phyloP scores from a whole-genome alignment of 2,888 invertebrate genomes.

The Bombyx huttoni region DNA sequence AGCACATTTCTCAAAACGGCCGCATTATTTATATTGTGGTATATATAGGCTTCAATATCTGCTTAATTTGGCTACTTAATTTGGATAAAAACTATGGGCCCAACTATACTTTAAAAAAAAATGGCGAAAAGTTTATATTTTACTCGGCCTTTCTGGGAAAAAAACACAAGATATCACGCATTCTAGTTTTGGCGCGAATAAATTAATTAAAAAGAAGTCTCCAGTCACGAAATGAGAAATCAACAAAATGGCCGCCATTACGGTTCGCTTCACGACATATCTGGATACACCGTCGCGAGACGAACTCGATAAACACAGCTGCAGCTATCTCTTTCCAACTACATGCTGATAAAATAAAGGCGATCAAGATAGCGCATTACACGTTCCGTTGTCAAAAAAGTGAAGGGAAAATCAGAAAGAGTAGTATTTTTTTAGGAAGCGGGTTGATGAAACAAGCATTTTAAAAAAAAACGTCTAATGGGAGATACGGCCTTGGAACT shows the following conservation, averaged over 20 bases:
- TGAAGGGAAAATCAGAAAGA: too few species aligned
- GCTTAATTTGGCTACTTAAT: too few species aligned
- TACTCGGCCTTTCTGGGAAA: neutral
- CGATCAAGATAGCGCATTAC: slow-evolving; percentile 20
- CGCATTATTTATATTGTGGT: too few species aligned
- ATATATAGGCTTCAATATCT: too few species aligned
- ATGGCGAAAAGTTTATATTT: neutral
- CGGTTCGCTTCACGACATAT: slow-evolving; percentile 21
- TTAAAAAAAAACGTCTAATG: too few species aligned
- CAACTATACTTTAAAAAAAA: neutral
- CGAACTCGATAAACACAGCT: slow-evolving; percentile 22
- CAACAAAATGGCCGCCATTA: slow-evolving; percentile 12
- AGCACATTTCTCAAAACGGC: too few species aligned
- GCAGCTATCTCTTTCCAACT: slow-evolving; percentile 22
- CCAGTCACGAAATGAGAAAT: slow-evolving; percentile 6
- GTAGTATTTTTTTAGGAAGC: too few species aligned
- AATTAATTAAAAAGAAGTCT: slow-evolving; percentile 3
- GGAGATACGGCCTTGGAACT: too few species aligned
- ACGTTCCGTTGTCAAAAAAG: neutral
- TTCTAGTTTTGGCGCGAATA: neutral
- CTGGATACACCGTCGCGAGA: slow-evolving; percentile 41
- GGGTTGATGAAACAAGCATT: too few species aligned
- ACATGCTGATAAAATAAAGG: slow-evolving; percentile 9
- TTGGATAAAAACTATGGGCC: too few species aligned
- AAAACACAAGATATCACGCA: slow-evolving; percentile 2